Conservation (phyloP, 2,797 vertebrate genomes). For the Mormyrops boulengeri region DNA sequence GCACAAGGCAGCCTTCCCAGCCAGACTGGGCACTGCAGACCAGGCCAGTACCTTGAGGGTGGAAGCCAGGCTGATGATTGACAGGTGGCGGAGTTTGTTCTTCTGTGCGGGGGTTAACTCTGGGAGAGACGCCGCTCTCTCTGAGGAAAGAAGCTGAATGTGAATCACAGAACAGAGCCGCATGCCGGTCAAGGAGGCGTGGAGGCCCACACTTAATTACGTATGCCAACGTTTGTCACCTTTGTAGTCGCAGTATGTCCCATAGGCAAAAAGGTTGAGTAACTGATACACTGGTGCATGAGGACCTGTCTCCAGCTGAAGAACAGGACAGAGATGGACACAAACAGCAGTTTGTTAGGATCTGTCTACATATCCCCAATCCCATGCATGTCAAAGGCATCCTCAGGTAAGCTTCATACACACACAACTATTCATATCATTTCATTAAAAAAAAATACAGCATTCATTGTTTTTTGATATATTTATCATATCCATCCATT, state of each 20-base stretch:
- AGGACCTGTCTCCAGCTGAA: slow-evolving; percentile 70
- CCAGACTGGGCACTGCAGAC: background rate
- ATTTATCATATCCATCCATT: background rate
- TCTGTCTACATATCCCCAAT: background rate
- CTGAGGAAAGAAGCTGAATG: slow-evolving; percentile 37
- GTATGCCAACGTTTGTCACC: slow-evolving; percentile 54
- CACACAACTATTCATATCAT: background rate
- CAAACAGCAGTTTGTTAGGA: background rate
- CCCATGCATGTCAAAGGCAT: background rate
- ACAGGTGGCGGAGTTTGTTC: slow-evolving; percentile 92
- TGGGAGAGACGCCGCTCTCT: slow-evolving; percentile 70
- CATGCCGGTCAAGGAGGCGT: background rate
- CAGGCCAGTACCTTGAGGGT: slow-evolving; percentile 78
- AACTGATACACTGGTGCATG: slow-evolving; percentile 86
- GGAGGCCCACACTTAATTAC: slow-evolving; percentile 48
- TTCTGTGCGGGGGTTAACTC: slow-evolving; percentile 87
- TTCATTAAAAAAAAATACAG: background rate
- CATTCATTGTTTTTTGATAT: background rate
- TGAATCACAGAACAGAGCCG: background rate
- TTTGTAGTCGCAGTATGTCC: slow-evolving; percentile 93
- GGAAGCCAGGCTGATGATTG: slow-evolving; percentile 90
- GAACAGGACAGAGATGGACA: background rate
- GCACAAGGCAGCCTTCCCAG: background rate
- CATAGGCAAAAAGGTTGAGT: slow-evolving; percentile 91
- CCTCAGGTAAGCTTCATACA: background rate